These are phyloP conservation scores for Agraylea sexmaculata DNA, from an alignment of 1,140 invertebrate species.

Conservation along the genomic window DNA sequence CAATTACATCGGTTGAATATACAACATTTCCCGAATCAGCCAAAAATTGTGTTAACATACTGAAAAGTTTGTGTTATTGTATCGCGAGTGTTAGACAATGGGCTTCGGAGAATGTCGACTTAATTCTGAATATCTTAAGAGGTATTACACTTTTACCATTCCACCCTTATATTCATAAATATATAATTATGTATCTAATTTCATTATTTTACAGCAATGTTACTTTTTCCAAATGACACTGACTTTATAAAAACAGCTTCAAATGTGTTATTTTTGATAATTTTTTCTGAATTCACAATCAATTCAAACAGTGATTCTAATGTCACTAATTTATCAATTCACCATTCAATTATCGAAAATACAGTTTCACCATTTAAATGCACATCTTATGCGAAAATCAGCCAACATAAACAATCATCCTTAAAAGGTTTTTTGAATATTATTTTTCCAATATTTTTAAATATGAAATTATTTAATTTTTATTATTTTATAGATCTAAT, in stretches of 20 bases:
- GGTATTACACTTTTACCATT: slow-evolving; percentile 30
- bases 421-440: slow-evolving; percentile 24
- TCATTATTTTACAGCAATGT: slow-evolving; percentile 33
- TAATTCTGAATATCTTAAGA: slow-evolving; percentile 44
- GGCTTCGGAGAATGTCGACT: slow-evolving; percentile 38
- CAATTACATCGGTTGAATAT: slow-evolving; percentile 45
- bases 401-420: slow-evolving; percentile 28
- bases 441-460: neutral
- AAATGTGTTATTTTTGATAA: slow-evolving; percentile 15
- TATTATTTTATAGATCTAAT: slow-evolving; percentile 30
- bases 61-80: slow-evolving; percentile 44
- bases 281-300: slow-evolving; percentile 14
- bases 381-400: slow-evolving; percentile 37
- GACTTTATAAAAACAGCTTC: slow-evolving; percentile 13
- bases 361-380: slow-evolving; percentile 38
- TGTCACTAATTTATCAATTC: slow-evolving; percentile 35
- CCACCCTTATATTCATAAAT: neutral
- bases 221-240: slow-evolving; percentile 41
- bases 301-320: slow-evolving; percentile 6
- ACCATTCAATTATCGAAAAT: slow-evolving; percentile 31
- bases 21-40: slow-evolving; percentile 52
- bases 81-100: slow-evolving; percentile 37
- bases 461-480: slow-evolving; percentile 7
- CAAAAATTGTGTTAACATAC: slow-evolving; percentile 45
- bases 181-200: slow-evolving; percentile 9